Conservation (phyloP, 1,140 invertebrate species). For the Acromyrmex heyeri region DNA sequence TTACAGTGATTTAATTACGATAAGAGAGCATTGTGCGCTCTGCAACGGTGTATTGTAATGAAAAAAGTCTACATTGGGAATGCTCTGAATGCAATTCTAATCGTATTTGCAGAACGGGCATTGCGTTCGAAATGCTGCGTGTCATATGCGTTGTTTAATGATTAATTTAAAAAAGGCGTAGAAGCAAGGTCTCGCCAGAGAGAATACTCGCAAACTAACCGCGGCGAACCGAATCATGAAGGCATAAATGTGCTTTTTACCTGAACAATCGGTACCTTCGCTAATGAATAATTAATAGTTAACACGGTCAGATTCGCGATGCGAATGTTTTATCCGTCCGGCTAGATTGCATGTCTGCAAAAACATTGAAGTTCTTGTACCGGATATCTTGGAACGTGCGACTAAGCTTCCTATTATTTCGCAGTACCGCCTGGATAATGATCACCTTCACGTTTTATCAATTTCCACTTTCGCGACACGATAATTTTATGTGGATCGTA, state of each 20-base stretch:
- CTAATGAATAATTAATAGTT: constrained; percentile 60
- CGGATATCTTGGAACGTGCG: neutral
- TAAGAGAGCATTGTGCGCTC: constrained; percentile 10
- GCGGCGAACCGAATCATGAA: neutral
- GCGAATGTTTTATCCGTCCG: neutral
- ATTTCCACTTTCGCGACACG: neutral
- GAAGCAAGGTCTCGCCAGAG: neutral
- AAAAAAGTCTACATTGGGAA: constrained; percentile 36
- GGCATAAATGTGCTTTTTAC: constrained; percentile 44
- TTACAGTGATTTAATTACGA: constrained; percentile 38
- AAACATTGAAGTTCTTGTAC: constrained; percentile 25
- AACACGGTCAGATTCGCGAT: neutral
- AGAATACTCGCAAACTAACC: constrained; percentile 11
- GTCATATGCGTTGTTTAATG: constrained; percentile 54
- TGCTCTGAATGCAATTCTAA: constrained; percentile 55
- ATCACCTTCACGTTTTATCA: neutral
- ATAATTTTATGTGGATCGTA: constrained; percentile 1
- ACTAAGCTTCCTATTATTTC: constrained; percentile 3
- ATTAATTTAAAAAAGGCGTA: constrained; percentile 68
- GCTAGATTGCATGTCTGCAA: constrained; percentile 17
- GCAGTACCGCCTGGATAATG: neutral
- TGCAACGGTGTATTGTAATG: neutral
- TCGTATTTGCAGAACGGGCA: constrained; percentile 16
- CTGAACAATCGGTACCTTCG: constrained; percentile 43
- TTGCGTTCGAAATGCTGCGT: constrained; percentile 54